Percentiles rank a stretch among this genome's conserved stretches.
Conservation (phyloP, 2,113 vertebrate species). For the Thamnaconus septentrionalis region DNA sequence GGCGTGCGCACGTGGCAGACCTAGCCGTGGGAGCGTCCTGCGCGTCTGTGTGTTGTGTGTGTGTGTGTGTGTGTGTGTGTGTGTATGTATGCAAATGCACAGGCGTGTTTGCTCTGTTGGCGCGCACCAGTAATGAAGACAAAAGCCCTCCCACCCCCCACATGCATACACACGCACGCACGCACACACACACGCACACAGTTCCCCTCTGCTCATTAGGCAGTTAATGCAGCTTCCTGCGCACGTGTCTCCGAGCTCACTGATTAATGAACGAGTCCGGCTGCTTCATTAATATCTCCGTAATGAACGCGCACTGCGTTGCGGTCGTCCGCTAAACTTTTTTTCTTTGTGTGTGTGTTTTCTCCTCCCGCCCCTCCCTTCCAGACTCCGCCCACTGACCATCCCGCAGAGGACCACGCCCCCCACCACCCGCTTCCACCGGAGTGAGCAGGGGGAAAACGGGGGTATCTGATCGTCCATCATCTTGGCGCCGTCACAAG, state of each 20-base stretch:
- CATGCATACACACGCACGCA: conserved; percentile 12
- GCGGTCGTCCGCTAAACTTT: conserved; percentile 41
- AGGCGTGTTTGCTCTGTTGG: conserved; percentile 21
- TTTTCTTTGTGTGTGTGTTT: background rate
- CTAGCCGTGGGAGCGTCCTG: conserved; percentile 17
- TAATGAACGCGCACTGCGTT: conserved; percentile 49
- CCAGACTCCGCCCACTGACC: conserved; percentile 50
- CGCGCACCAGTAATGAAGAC: conserved; percentile 44
- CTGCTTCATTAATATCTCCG: conserved; percentile 57
- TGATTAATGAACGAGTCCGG: conserved; percentile 62
- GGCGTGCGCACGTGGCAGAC: background rate
- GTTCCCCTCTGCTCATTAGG: conserved; percentile 57
- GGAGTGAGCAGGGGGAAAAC: conserved; percentile 16
- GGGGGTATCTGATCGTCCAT: conserved; percentile 62
- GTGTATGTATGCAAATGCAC: conserved; percentile 37
- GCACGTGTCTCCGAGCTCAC: conserved; percentile 51
- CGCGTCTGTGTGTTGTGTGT: background rate
- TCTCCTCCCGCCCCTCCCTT: background rate
- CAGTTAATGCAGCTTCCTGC: conserved; percentile 59
- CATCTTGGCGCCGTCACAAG: conserved; percentile 64
- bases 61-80: conserved; percentile 4
- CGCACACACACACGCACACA: no score
- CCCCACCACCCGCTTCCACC: background rate
- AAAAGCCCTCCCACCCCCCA: conserved; percentile 30
- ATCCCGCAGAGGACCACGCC: conserved; percentile 43